These are phyloP conservation scores for Oreochromis aureus DNA, from an alignment of 2,113 vertebrate species.

Conservation along the genomic window DNA sequence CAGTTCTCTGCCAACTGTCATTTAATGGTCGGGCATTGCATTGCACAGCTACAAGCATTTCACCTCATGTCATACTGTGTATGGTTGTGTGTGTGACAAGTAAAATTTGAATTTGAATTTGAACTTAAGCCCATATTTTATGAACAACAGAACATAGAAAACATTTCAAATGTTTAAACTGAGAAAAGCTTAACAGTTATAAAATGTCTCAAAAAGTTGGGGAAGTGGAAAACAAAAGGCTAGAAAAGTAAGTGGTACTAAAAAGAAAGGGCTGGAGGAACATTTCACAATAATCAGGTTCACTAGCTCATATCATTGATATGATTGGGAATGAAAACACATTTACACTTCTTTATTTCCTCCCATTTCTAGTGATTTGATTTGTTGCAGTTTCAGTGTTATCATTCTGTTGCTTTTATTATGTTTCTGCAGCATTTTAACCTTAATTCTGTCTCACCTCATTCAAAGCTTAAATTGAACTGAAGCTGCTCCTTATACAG, in stretches of 20 bases:
- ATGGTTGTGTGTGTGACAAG: too few species aligned
- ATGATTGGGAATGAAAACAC: neutral
- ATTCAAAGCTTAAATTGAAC: neutral
- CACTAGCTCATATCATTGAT: neutral
- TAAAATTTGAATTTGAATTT: too few species aligned
- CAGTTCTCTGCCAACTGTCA: too few species aligned
- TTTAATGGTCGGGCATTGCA: too few species aligned
- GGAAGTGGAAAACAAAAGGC: neutral
- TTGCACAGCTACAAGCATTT: too few species aligned
- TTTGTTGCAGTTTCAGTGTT: accelerated
- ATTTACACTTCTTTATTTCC: too few species aligned
- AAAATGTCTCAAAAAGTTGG: neutral
- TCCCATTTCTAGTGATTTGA: neutral
- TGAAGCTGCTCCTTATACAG: neutral
- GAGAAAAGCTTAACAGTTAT: neutral
- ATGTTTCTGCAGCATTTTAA: neutral
- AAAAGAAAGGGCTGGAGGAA: neutral
- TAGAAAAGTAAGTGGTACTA: neutral
- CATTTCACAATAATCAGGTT: neutral
- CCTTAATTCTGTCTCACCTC: neutral
- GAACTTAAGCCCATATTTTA: neutral
- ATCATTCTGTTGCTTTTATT: neutral
- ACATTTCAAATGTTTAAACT: accelerated
- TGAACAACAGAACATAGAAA: neutral
- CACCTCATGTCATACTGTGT: too few species aligned